Base-by-base conservation (phyloP, 2,888 invertebrate species). In the Eupithecia vulgata region DNA sequence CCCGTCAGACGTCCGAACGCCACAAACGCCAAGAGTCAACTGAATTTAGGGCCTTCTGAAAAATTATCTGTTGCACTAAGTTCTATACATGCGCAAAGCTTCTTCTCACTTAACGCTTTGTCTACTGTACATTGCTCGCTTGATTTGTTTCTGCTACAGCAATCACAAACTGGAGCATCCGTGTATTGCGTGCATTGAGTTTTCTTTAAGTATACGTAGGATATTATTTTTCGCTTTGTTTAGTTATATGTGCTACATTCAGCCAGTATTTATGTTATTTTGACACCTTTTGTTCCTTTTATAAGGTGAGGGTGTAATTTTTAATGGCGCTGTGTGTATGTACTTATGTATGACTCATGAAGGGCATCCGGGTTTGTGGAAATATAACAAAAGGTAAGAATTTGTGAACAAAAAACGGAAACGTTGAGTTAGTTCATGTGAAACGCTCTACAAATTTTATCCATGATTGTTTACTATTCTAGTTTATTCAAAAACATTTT, bases 11-110 rank as follows among this genome's bases (percentile, higher is more conserved):
- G 86, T 83, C 79, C 78, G 75, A 77, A 77, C 85, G 78, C 75
- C 74, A 78, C 83, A 80, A 81, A 78, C 80, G 82, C 82, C 81
- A 83, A 81, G 78, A 82, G 80, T 82, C 83, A 81, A 90, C 90
- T 90, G 87, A 88, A 86, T 85, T 83, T 81, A 82, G 83, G 81
- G 82, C 81, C 79, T 84, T 83, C 79, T 68, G 78, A 79, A 82
- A 85, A 84, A 87, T 85, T 84, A 87, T 87, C 86, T 87, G 87
- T 87, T 86, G 87, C 86, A 85, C 86, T 85, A 83, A 74, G 83
- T 83, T 83, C 78, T 81, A 86, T 86, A 87, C 90, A 88, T 90
- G 90, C 90, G 90, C 90, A 88, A 84, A 84, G 78, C 82, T 77
- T 35, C 73, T 72, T 62, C 79, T 81, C 62, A 62, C 62, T 40